These are phyloP conservation scores for Caerostris extrusa DNA, from an alignment of 1,140 invertebrate genomes.

Conservation along the genomic window DNA sequence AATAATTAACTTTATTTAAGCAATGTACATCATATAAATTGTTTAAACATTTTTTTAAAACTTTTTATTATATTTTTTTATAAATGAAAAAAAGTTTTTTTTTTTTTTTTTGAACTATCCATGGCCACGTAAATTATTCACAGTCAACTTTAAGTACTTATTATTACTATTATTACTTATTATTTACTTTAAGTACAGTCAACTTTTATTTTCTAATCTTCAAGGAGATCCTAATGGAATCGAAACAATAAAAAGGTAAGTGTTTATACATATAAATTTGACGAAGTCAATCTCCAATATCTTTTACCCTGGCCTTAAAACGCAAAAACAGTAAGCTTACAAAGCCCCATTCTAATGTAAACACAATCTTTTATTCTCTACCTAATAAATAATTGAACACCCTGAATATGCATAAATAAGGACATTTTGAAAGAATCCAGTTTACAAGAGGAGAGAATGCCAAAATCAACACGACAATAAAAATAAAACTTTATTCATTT, in stretches of 20 bases:
- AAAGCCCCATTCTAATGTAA: background rate
- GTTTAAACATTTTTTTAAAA: no score
- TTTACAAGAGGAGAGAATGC: no score
- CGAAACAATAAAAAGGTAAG: background rate
- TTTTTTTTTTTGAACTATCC: no score
- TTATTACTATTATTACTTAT: no score
- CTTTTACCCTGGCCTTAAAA: background rate
- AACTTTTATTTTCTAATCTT: background rate
- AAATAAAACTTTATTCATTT: no score
- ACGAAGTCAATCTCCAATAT: background rate
- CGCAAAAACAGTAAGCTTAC: background rate
- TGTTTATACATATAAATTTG: background rate
- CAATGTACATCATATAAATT: no score
- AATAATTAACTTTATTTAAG: no score
- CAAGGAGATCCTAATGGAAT: background rate
- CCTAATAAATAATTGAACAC: background rate
- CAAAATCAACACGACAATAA: no score
- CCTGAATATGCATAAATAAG: background rate
- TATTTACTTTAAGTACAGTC: no score
- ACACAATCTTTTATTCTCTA: background rate
- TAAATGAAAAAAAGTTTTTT: no score
- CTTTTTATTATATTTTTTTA: no score
- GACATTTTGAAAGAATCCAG: no score
- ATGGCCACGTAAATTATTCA: background rate
- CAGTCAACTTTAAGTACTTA: background rate